Base-by-base conservation (phyloP, 37 sponge, comb jelly and placozoan species). In the Haliclona indistincta region DNA sequence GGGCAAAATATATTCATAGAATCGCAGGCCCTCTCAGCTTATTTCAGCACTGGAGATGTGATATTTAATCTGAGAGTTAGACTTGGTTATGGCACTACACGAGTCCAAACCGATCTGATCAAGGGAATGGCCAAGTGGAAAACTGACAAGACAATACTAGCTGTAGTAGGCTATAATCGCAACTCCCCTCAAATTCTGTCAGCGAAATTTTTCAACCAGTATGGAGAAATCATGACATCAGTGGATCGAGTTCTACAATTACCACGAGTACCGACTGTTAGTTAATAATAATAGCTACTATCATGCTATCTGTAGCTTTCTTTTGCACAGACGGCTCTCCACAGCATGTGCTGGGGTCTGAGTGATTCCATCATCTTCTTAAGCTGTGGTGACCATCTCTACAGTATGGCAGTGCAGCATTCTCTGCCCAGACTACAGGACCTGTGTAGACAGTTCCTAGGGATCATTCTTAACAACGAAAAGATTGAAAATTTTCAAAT, bases 41-140 rank as follows among this genome's bases (percentile, higher is more conserved):
- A 85, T 60, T 56, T 85, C 25, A 44, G 7, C n/a, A 72, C 69
- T 53, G 86, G 86, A 6, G 79, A 78, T 11, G 43, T 77, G 8
- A 51, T 76, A 0, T 39, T 78, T 23, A 7, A 78, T 30, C 17
- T 19, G 17, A 37, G 58, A 1, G 2, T 53, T 17, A 33, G 8
- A 20, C 29, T 6, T 2, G 15, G 38, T 1, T 25, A 51, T 0
- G 37, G 68, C 42, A 52, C n/a, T n/a, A n/a, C 43, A 43, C 63
- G 65, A 26, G 47, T 60, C 26, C 49, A 66, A 40, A 85, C 86
- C 0, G 62, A 56, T 5, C n/a, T 85, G 36, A 44, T 63, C 25
- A 64, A 77, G 37, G 86, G 86, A 19, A 29, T 3, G 39, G 73
- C 67, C 10, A 63, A 32, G 28, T 85, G 86, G 74, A 83, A 69